Conservation (phyloP, 2,113 vertebrate species). For the Peucedramus taeniatus region DNA sequence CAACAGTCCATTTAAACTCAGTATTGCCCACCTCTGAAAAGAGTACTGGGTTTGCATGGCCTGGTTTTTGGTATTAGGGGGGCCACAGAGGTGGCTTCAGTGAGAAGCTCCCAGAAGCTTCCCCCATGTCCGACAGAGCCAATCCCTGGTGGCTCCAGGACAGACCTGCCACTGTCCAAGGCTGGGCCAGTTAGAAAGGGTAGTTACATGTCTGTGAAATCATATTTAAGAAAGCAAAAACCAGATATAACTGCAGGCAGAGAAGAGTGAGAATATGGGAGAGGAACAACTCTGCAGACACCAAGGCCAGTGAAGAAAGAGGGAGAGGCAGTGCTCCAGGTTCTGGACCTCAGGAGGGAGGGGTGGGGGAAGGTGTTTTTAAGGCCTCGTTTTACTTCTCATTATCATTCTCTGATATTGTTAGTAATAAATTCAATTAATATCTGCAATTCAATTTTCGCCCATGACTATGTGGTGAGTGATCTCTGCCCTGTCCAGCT, state of each 20-base stretch:
- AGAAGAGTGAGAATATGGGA: not conserved
- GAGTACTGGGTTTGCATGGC: not conserved
- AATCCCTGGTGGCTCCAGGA: not conserved
- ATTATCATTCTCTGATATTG: not conserved
- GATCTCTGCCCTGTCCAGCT: not conserved
- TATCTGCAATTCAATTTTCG: not conserved
- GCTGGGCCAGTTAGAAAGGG: not conserved
- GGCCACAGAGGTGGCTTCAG: not conserved
- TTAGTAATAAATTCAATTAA: not conserved
- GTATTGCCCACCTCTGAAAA: not conserved
- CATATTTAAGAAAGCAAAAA: not conserved
- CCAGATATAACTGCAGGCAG: not conserved
- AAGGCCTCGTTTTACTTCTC: not conserved
- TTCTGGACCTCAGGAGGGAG: not conserved
- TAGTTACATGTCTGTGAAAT: not conserved
- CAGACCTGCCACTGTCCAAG: too few species aligned
- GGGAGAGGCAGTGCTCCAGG: not conserved
- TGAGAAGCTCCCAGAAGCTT: not conserved
- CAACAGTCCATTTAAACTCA: not conserved
- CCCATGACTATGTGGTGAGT: not conserved
- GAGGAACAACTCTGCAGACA: not conserved
- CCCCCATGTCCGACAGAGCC: accelerated
- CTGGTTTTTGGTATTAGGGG: not conserved
- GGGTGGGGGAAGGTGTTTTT: not conserved
- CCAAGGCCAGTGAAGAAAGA: not conserved